Base-by-base conservation (phyloP, 2,113 vertebrate species). In the Lepus timidus region DNA sequence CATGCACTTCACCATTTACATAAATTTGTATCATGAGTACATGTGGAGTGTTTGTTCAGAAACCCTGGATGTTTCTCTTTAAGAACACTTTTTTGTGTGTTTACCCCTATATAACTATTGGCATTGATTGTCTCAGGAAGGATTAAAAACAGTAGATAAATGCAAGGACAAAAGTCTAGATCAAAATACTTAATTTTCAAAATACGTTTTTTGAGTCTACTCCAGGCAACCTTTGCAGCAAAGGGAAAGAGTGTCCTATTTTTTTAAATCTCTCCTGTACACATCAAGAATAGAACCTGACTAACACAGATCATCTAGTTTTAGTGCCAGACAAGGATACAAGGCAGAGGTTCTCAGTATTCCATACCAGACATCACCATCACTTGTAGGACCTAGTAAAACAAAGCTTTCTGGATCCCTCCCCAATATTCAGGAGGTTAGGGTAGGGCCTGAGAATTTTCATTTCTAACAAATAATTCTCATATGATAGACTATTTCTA, bases 261-360 rank as follows among this genome's bases (percentile, higher is more conserved):
- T 44, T 85, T 75, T 88, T 36, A 93, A 94, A 86, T n/a, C 3
- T 49, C 11, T 22, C 52, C 79, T 82, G 85, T 36, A 29, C 6
- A 65, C 39, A 62, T 71, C 19, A 78, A 88, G 25, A 81, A 33
- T 0, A 17, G 79, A 74, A 68, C 2, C 14, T 58, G 39, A 17
- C 25, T 52, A 29, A 75, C 16, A 1, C n/a, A 51, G 6, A 62
- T 9, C 22, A 75, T 22, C 11, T 8, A 3, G 0, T 58, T 79
- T 70, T 52, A 68, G 33, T 29, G 5, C 14, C 33, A 62, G 70
- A 14, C 65, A 33, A 44, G 1, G 74, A 91, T 20, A 1, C 12
- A 36, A 83, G 29, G 49, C 12, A 17, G 16, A 33, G 14, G 4
- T 80, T 83, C 71, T 93, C 86, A 44, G 31, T 58, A 36, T 52